Evolutionary conservation across 2,113 vertebrate genomes (phyloP).

Genomic region (Stomatorhinus ivindoensis): DNA sequence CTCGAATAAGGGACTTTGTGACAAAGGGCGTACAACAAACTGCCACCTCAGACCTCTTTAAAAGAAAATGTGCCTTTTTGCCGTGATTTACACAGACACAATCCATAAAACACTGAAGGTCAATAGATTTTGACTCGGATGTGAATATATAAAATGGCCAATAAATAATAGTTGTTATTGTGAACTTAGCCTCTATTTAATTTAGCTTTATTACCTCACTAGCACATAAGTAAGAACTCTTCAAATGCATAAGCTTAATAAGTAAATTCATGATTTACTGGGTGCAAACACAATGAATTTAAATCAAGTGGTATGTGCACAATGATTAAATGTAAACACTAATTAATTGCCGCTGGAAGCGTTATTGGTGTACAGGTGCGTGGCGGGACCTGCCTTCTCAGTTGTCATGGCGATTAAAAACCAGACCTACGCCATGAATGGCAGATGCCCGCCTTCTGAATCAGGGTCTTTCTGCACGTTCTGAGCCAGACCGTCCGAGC

Average conservation of each 20-base stretch:
- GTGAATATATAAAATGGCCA: not conserved
- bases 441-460: not conserved
- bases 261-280: not conserved
- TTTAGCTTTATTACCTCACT: not conserved
- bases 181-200: not conserved
- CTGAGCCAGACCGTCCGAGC: not conserved
- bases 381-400: not conserved
- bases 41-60: not conserved
- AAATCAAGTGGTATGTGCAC: not conserved
- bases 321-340: slow-evolving; percentile 1
- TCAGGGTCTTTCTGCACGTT: not conserved
- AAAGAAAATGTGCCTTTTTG: not conserved
- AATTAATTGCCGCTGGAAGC: not conserved
- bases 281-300: not conserved
- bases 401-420: not conserved
- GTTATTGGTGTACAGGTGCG: not conserved
- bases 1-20: not conserved
- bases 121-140: not conserved
- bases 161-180: not conserved
- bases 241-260: not conserved
- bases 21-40: not conserved
- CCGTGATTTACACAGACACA: not conserved
- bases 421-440: not conserved
- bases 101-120: slow-evolving; percentile 3
- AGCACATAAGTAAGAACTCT: not conserved